phyloP scores from a whole-genome alignment of 2,797 vertebrate genomes.

The Monodelphis domestica region DNA sequence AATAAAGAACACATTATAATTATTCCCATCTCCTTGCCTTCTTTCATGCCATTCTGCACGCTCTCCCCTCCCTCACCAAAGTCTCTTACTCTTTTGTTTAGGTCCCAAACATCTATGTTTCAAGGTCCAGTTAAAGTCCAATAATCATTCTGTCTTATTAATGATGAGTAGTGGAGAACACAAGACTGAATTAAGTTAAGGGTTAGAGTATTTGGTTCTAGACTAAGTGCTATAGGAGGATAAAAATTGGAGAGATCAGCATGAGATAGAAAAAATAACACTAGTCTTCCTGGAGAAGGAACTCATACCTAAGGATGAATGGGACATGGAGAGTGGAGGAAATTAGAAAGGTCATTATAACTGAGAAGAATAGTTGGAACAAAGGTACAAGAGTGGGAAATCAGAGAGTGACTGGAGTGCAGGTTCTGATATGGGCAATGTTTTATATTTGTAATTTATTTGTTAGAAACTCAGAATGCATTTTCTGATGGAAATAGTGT shows the following conservation, averaged over 20 bases:
- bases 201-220: neutral
- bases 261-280: neutral
- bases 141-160: neutral
- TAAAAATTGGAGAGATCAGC: neutral
- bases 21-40: neutral
- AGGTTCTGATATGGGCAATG: neutral
- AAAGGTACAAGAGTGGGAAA: neutral
- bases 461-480: neutral
- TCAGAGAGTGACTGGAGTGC: neutral
- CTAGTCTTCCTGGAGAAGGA: neutral
- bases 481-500: neutral
- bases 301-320: neutral
- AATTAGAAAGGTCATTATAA: neutral
- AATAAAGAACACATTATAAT: neutral
- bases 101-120: neutral
- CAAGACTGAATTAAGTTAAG: neutral
- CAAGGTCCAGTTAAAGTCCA: neutral
- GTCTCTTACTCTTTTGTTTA: neutral
- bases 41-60: neutral
- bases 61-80: neutral
- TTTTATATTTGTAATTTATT: neutral
- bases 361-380: neutral
- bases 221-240: neutral
- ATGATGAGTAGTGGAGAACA: neutral
- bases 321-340: neutral